Evolutionary conservation across 2,888 invertebrate species (phyloP).

Genomic region (Nemoura dubitans): DNA sequence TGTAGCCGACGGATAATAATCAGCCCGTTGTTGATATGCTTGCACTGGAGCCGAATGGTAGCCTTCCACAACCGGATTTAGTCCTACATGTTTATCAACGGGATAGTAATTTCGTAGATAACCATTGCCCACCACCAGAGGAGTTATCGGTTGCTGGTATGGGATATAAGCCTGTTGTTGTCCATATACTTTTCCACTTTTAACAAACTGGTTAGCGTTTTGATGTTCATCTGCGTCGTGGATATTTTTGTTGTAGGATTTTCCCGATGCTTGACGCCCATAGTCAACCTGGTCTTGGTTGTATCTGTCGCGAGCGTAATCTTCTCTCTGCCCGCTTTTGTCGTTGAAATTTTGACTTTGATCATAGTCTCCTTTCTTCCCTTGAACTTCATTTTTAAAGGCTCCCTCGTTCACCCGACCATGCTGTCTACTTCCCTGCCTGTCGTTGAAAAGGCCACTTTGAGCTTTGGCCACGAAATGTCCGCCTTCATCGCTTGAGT

Average conservation of each 20-base stretch:
- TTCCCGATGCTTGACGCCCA: slow-evolving; percentile 39
- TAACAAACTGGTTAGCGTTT: background rate
- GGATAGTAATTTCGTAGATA: slow-evolving; percentile 32
- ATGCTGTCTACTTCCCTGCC: slow-evolving; percentile 36
- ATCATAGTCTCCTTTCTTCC: slow-evolving; percentile 43
- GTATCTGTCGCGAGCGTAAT: slow-evolving; percentile 41
- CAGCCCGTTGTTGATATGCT: background rate
- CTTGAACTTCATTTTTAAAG: slow-evolving; percentile 32
- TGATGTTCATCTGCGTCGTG: slow-evolving; percentile 28
- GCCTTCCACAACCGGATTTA: background rate
- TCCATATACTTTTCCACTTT: slow-evolving; percentile 20
- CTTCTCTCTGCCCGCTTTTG: slow-evolving; percentile 39
- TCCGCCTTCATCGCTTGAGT: slow-evolving; percentile 49
- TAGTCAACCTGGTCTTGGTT: slow-evolving; percentile 43
- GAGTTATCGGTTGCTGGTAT: slow-evolving; percentile 22
- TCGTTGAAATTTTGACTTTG: slow-evolving; percentile 35
- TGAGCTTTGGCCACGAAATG: slow-evolving; percentile 45
- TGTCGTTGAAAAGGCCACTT: slow-evolving; percentile 44
- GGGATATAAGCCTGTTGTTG: slow-evolving; percentile 1
- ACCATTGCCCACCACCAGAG: background rate
- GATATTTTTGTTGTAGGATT: slow-evolving; percentile 23
- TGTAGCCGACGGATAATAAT: background rate
- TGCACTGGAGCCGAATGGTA: slow-evolving; percentile 17
- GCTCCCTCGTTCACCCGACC: slow-evolving; percentile 45
- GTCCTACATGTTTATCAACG: slow-evolving; percentile 23